Base-by-base conservation (phyloP, 2,113 vertebrate genomes). In the Strix aluco region DNA sequence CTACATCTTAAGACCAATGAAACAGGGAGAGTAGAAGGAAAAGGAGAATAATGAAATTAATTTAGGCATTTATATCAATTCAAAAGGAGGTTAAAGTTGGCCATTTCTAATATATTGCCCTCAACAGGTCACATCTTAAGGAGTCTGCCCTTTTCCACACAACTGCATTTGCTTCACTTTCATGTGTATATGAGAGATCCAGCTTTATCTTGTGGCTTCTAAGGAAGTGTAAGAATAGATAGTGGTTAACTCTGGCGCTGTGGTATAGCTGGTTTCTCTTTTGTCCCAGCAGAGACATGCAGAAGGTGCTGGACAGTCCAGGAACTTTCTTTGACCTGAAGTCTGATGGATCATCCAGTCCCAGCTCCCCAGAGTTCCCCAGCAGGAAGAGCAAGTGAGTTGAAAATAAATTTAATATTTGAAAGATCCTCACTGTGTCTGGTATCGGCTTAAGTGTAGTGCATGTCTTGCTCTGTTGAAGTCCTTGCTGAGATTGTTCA, bases 341-440 rank as follows among this genome's bases (percentile, higher is more conserved):
- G 49, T 97, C 96, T 63, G 97, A 97, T 54, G 97, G 97, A 59
- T 97, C 97, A 36, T 97, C 97, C 63, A 97, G 96, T 93, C 97
- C 97, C 81, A 97, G 96, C 72, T 97, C 97, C 59, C 97, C 97
- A 79, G 97, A 97, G 58, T 95, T 97, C 80, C 97, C 97, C 22
- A 96, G 46, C 89, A 97, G 97, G 86, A 97, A 97, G 57, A 97
- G 61, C 97, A 97, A 95, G 97, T 97, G 92, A 97, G 97, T 96
- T 88, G 70, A 89, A 95, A 96, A 65, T 74, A 36, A 74, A 65
- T 57, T 51, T 38, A 29, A 4, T 81, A 26, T 52, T 42, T 86
- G 58, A 66, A 71, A 88, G 42, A n/a, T 49, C 20, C 11, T 91
- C 51, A 36, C 32, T 63, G 30, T 70, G 42, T 86, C 54, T 87